Base-by-base conservation (phyloP, 2,113 vertebrate genomes). In the Notiomystis cincta region DNA sequence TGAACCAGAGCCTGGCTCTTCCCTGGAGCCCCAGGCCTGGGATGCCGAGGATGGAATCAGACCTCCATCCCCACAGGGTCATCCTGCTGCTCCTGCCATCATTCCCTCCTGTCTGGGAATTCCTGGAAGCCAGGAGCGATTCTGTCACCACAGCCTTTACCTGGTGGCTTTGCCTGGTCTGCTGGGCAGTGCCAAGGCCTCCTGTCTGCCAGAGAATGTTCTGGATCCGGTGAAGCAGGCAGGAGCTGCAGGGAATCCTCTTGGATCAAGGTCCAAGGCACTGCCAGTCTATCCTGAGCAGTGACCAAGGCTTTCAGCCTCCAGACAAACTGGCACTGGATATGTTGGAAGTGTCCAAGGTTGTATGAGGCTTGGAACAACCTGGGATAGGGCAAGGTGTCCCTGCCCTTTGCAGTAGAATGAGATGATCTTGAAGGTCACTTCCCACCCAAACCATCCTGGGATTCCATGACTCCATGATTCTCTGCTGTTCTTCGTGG, bases 271-370 rank as follows among this genome's bases (percentile, higher is more conserved):
- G 7, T 33, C 56, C 54, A n/a, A 42, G 31, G 10, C 28, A 3
- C 18, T 20, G 23, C 48, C 38, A 19, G 64, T 12, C 54, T 40
- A 2, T 7, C 31, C 27, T 1, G 5, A 78, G 56, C 22, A 50
- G 48, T 3, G 9, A 13, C 10, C 0, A 0, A 51, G 24, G 48
- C 38, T 45, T 45, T 70, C 87, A 40, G 31, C 40, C 44, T 53
- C 27, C 33, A 35, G 77, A 50, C 40, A 56, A 48, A 33, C 66
- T 13, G 66, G 27, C 54, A 30, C 38, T 3, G 37, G 40, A 3
- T 35, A 7, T 24, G 22, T 8, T 82, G 56, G 31, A 33, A 35
- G 25, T 28, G 35, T 20, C 22, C 40, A 76, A 61, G 40, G 54
- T 0, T 54, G 25, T n/a, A 61, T 11, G 8, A 53, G 17, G 21